These are phyloP conservation scores for Papilio dardanus DNA, from an alignment of 1,140 invertebrate genomes.

Conservation along the genomic window DNA sequence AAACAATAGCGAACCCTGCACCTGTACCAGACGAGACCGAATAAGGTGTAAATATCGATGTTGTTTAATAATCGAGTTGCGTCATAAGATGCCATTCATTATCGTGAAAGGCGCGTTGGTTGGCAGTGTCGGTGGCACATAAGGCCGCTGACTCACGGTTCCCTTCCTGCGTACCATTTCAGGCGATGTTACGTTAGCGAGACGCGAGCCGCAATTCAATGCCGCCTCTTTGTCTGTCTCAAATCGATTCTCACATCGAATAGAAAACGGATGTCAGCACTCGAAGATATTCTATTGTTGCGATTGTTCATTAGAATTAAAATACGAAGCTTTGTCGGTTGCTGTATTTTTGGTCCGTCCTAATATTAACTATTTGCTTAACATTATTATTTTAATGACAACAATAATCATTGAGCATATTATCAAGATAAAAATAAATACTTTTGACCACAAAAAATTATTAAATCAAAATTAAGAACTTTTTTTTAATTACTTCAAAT, in stretches of 20 bases:
- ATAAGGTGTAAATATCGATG: conserved; percentile 59
- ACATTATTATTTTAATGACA: neutral
- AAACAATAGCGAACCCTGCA: conserved; percentile 40
- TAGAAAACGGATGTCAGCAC: conserved; percentile 36
- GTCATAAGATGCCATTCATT: conserved; percentile 65
- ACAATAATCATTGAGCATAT: neutral
- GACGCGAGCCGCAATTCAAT: conserved; percentile 63
- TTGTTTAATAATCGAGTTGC: conserved; percentile 62
- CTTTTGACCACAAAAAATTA: too few species aligned
- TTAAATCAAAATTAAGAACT: neutral
- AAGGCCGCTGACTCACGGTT: conserved; percentile 70
- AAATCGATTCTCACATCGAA: conserved; percentile 44
- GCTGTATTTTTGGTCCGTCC: neutral
- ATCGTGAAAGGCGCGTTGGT: conserved; percentile 67
- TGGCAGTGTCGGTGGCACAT: conserved; percentile 46
- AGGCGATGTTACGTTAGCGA: conserved; percentile 67
- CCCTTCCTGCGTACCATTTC: conserved; percentile 69
- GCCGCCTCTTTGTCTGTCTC: conserved; percentile 54
- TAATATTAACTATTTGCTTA: neutral
- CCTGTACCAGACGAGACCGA: conserved; percentile 49
- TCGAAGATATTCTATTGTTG: conserved; percentile 25
- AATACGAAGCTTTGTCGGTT: neutral
- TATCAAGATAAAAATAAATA: neutral
- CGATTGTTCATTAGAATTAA: conserved; percentile 17
- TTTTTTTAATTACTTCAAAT: too few species aligned